Percentiles rank a stretch among this genome's conserved stretches.
phyloP scores from a whole-genome alignment of 2,797 vertebrate genomes.

The Falco biarmicus region DNA sequence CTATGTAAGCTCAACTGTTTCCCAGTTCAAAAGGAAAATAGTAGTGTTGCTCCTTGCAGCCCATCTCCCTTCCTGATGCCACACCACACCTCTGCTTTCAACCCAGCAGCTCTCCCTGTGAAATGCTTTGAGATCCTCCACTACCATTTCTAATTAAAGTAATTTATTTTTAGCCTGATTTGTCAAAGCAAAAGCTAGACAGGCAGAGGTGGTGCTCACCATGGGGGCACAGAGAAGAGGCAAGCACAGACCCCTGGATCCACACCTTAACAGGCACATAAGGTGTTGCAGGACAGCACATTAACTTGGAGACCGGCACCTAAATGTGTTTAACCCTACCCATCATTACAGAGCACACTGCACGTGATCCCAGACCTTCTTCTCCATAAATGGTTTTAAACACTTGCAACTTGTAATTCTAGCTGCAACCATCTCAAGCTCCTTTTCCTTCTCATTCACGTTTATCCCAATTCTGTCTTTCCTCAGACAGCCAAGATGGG shows the following conservation, averaged over 20 bases:
- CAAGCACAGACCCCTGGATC: accelerated
- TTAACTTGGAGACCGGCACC: accelerated
- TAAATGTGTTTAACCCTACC: accelerated
- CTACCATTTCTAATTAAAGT: neutral
- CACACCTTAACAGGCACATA: accelerated
- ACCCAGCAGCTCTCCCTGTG: neutral
- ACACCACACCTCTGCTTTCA: accelerated
- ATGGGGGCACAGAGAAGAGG: neutral
- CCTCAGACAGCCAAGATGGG: neutral
- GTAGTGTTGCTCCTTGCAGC: neutral
- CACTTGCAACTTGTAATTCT: neutral
- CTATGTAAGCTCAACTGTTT: neutral
- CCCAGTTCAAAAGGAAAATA: neutral
- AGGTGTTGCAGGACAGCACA: accelerated
- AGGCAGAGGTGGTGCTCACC: neutral
- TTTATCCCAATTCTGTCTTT: neutral
- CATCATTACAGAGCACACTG: accelerated
- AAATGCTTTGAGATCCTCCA: neutral
- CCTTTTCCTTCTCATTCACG: neutral
- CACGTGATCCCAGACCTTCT: neutral
- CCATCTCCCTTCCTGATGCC: neutral
- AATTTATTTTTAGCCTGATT: neutral
- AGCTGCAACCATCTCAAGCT: neutral
- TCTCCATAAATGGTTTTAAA: neutral
- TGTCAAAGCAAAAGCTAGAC: neutral